phyloP scores from a whole-genome alignment of 2,888 invertebrate species.

The Scaptomyza caliginosa region DNA sequence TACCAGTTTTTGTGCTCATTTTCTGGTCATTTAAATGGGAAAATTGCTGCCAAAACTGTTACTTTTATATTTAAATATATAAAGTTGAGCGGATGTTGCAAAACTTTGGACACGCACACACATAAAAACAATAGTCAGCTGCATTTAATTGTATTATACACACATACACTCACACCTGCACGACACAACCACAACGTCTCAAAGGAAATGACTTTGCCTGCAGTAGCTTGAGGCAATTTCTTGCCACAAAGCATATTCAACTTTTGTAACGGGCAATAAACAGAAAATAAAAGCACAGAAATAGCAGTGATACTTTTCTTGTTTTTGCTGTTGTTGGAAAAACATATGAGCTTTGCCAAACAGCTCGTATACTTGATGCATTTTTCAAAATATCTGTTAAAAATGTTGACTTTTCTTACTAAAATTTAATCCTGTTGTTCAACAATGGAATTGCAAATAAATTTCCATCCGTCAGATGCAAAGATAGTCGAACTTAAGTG shows the following conservation, averaged over 20 bases:
- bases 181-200: slow-evolving; percentile 13
- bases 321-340: slow-evolving; percentile 10
- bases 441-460: slow-evolving; percentile 32
- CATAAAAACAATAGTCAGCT: slow-evolving; percentile 14
- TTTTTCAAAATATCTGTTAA: slow-evolving; percentile 16
- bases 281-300: slow-evolving; percentile 14
- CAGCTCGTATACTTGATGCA: slow-evolving; percentile 33
- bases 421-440: slow-evolving; percentile 30
- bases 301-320: slow-evolving; percentile 2
- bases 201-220: slow-evolving; percentile 39
- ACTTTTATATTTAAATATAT: slow-evolving; percentile 5
- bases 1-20: slow-evolving; percentile 24
- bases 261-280: slow-evolving; percentile 36
- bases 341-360: slow-evolving; percentile 27
- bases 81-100: slow-evolving; percentile 26
- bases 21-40: slow-evolving; percentile 35
- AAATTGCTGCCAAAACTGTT: slow-evolving; percentile 28
- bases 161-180: not conserved
- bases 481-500: not conserved
- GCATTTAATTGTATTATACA: slow-evolving; percentile 21
- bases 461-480: slow-evolving; percentile 11
- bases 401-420: slow-evolving; percentile 17
- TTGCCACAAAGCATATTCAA: slow-evolving; percentile 31
- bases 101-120: slow-evolving; percentile 30
- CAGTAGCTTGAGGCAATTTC: slow-evolving; percentile 16